phyloP scores from a whole-genome alignment of 2,113 vertebrate genomes.

The Datnioides undecimradiatus region DNA sequence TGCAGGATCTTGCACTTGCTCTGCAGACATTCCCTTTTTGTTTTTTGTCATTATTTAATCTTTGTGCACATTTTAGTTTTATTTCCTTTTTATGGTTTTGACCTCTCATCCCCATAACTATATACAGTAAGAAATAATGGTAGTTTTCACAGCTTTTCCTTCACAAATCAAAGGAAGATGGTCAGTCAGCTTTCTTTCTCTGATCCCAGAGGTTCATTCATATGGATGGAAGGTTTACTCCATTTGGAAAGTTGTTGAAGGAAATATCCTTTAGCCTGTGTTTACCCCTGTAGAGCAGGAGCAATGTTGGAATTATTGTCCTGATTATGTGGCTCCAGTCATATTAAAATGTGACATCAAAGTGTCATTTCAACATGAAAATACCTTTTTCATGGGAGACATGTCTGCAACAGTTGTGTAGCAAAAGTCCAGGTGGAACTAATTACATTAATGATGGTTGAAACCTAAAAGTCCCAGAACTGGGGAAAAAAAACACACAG shows the following conservation, averaged over 20 bases:
- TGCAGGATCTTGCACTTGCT: constrained; percentile 70
- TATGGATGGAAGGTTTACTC: constrained; percentile 6
- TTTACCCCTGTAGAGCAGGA: constrained; percentile 72
- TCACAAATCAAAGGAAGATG: constrained; percentile 1
- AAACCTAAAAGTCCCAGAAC: not conserved
- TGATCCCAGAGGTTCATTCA: not conserved
- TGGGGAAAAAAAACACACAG: not conserved
- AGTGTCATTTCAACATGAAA: not conserved
- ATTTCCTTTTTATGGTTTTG: constrained; percentile 37
- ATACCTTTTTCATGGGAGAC: not conserved
- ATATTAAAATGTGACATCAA: constrained; percentile 1
- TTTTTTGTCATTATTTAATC: constrained; percentile 51
- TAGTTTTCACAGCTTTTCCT: constrained; percentile 2
- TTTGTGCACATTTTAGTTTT: constrained; percentile 51
- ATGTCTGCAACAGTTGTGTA: not conserved
- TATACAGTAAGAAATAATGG: not conserved
- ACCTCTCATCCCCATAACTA: constrained; percentile 25
- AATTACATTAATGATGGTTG: not conserved
- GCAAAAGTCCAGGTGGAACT: not conserved
- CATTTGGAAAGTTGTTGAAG: constrained; percentile 8
- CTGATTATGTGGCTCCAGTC: constrained; percentile 20
- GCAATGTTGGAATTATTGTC: constrained; percentile 27
- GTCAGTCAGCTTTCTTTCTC: constrained; percentile 13
- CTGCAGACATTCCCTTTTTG: constrained; percentile 47
- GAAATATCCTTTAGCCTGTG: constrained; percentile 15